phyloP scores from a whole-genome alignment of 2,888 invertebrate genomes.

The Heliconius cydno region DNA sequence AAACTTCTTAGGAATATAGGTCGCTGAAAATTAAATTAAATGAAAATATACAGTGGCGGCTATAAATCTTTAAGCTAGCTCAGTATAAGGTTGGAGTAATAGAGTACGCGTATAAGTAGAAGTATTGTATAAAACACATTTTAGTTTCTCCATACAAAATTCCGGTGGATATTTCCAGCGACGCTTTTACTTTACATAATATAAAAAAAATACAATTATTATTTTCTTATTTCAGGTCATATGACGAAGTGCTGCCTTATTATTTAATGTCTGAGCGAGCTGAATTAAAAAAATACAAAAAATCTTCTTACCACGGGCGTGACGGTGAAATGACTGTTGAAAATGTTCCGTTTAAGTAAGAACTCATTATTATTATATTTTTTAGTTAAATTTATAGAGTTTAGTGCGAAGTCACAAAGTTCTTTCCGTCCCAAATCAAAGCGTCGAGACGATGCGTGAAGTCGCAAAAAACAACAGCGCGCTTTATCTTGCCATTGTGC shows the following conservation, averaged over 20 bases:
- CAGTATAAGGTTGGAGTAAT: neutral
- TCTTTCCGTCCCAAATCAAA: neutral
- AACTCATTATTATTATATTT: slow-evolving; percentile 30
- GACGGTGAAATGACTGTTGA: slow-evolving; percentile 86
- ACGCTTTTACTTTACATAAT: slow-evolving; percentile 8
- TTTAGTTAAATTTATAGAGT: neutral
- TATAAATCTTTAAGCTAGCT: slow-evolving; percentile 25
- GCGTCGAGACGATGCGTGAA: neutral
- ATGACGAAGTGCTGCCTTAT: slow-evolving; percentile 83
- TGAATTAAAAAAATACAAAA: slow-evolving; percentile 75
- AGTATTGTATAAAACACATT: neutral
- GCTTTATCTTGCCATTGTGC: no score
- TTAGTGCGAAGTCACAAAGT: neutral
- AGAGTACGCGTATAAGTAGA: neutral
- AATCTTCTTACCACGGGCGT: slow-evolving; percentile 82
- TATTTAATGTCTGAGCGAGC: slow-evolving; percentile 85
- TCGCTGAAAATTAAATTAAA: slow-evolving; percentile 15
- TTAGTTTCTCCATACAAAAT: neutral
- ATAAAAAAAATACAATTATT: neutral
- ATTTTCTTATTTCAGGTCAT: slow-evolving; percentile 80
- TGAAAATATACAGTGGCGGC: slow-evolving; percentile 14
- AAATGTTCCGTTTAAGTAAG: slow-evolving; percentile 83
- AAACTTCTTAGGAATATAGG: slow-evolving; percentile 5
- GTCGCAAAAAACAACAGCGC: no score
- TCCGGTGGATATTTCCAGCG: slow-evolving; percentile 17